Conservation (phyloP, 2,888 invertebrate species). For the Drosophila neoperkinsi region DNA sequence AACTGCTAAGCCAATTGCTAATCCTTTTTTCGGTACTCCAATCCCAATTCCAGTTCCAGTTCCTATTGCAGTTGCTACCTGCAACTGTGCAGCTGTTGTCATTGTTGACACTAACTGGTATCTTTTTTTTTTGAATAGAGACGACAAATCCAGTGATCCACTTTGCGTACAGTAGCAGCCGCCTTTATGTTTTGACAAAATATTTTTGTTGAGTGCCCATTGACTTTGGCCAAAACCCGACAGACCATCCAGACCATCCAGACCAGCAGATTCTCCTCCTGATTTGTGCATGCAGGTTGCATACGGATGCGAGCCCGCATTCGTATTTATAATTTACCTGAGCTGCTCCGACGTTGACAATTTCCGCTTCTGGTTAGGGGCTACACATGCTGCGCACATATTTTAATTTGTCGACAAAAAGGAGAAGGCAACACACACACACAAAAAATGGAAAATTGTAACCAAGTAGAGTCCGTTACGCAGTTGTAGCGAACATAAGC, state of each 20-base stretch:
- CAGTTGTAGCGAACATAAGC: constrained; percentile 65
- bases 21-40: constrained; percentile 69
- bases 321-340: constrained; percentile 57
- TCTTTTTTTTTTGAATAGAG: constrained; percentile 14
- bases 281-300: constrained; percentile 49
- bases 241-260: not conserved
- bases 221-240: constrained; percentile 55
- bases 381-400: constrained; percentile 56
- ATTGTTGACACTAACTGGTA: constrained; percentile 39
- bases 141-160: constrained; percentile 72
- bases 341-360: constrained; percentile 61
- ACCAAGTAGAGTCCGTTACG: constrained; percentile 59
- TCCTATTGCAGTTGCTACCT: constrained; percentile 23
- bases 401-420: constrained; percentile 72
- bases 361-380: constrained; percentile 58
- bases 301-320: constrained; percentile 32
- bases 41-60: constrained; percentile 14
- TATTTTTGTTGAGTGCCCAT: constrained; percentile 78
- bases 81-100: constrained; percentile 65
- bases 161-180: constrained; percentile 74
- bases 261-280: constrained; percentile 24
- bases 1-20: constrained; percentile 70
- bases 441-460: constrained; percentile 29
- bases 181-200: constrained; percentile 76
- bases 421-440: constrained; percentile 22